phyloP scores from a whole-genome alignment of 2,888 invertebrate genomes.

The Zele albiditarsus region DNA sequence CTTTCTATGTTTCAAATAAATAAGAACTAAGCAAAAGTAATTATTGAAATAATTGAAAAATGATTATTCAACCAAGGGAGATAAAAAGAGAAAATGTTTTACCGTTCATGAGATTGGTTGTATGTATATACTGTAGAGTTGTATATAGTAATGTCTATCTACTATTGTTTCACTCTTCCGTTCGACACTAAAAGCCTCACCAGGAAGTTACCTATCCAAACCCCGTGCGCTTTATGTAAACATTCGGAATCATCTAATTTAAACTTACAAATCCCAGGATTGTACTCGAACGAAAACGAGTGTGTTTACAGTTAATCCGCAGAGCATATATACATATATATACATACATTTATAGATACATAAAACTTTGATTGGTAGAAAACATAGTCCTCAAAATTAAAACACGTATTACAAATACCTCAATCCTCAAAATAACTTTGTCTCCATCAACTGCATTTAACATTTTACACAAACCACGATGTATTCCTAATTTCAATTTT shows the following conservation, averaged over 20 bases:
- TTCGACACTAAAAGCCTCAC: slow-evolving; percentile 5
- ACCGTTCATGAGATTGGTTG: background rate
- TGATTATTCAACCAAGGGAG: background rate
- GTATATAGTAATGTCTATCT: background rate
- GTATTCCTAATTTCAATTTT: background rate
- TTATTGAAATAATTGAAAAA: slow-evolving; percentile 1
- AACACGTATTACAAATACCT: background rate
- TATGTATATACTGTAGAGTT: background rate
- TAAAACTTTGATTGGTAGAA: background rate
- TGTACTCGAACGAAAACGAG: background rate
- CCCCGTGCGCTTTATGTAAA: background rate
- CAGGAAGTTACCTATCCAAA: background rate
- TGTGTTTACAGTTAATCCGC: slow-evolving; percentile 27
- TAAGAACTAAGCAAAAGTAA: background rate
- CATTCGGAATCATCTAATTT: slow-evolving; percentile 14
- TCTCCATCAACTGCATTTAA: background rate
- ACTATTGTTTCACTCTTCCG: slow-evolving; percentile 10
- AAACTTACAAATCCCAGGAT: slow-evolving; percentile 19
- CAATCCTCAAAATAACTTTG: background rate
- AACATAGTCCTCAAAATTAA: background rate
- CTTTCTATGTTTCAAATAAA: background rate
- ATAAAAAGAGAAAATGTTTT: background rate
- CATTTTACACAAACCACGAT: background rate
- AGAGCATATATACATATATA: background rate
- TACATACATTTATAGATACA: background rate